Evolutionary conservation across 2,113 vertebrate species (phyloP), one percentile per base, ranked within the genome.

Genomic region (Dasypus novemcinctus): DNA sequence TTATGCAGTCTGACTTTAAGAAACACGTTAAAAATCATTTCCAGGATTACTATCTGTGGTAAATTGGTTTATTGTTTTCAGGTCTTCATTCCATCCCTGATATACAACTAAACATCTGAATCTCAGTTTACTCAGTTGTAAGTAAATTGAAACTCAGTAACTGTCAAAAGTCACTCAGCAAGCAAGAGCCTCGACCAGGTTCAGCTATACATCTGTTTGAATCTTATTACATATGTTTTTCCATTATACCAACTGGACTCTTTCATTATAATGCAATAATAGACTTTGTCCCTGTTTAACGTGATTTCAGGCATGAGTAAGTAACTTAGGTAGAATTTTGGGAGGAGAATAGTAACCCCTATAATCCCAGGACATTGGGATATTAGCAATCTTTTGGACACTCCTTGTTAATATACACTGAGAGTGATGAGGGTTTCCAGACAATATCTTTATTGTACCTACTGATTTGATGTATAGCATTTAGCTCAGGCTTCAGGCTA

Each of bases 91-190:
- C 7, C 27, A 5, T 64, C 18, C 49, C 41, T 46, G 25, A 38
- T 57, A 31, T 7, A 49, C 15, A 64, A 76, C 57, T 63, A 82
- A 57, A 86, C 36, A 63, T 29, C 4, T 41, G 17, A 12, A 18
- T 74, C n/a, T n/a, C n/a, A n/a, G n/a, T n/a, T n/a, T n/a, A n/a
- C n/a, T n/a, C n/a, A n/a, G n/a, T n/a, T n/a, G 36, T 86, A 61
- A 92, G 29, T n/a, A 90, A 52, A 90, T 43, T 89, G n/a, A 90
- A 81, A n/a, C 33, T 90, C 78, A 69, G 23, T 68, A 81, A 85
- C 46, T 89, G 20, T 78, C 38, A 46, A 81, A 79, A 27, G 15
- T 41, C 23, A 90, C 52, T 52, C 72, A 57, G 4, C 12, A 81
- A 75, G 27, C 14, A 59, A 85, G 38, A 57, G 7, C 11, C 23